Percentiles rank a stretch among this genome's conserved stretches.
Evolutionary conservation across 2,797 vertebrate species (phyloP).

Genomic region (Spondyliosoma cantharus): DNA sequence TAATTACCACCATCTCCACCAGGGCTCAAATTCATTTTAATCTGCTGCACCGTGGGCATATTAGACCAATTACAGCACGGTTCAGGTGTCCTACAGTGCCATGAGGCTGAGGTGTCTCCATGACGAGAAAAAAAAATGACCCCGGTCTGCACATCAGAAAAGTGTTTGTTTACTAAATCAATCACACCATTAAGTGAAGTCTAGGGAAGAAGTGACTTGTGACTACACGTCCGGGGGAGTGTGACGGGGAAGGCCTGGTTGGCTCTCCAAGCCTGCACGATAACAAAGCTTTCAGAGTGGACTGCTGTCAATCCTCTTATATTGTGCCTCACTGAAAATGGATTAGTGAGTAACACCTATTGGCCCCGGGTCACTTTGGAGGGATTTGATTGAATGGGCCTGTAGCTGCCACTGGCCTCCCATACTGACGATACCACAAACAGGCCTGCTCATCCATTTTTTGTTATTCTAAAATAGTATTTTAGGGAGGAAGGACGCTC

Average conservation of each 20-base stretch:
- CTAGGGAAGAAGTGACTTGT: background rate
- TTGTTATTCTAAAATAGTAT: background rate
- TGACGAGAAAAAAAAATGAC: slow-evolving; percentile 39
- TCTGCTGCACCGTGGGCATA: slow-evolving; percentile 68
- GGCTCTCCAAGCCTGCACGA: slow-evolving; percentile 26
- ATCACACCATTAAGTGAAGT: background rate
- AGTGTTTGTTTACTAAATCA: slow-evolving; percentile 14
- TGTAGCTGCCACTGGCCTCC: slow-evolving; percentile 59
- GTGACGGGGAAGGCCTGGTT: slow-evolving; percentile 11
- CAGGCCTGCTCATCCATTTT: background rate
- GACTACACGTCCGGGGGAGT: background rate
- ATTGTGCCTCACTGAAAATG: slow-evolving; percentile 80
- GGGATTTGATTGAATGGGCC: slow-evolving; percentile 80
- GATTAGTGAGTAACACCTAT: slow-evolving; percentile 84
- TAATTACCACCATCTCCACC: slow-evolving; percentile 83
- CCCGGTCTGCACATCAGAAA: slow-evolving; percentile 18
- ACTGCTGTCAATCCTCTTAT: slow-evolving; percentile 86
- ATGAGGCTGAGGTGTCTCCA: slow-evolving; percentile 66
- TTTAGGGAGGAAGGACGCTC: background rate
- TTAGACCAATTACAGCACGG: slow-evolving; percentile 81
- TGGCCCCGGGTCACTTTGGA: slow-evolving; percentile 82
- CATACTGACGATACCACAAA: slow-evolving; percentile 32
- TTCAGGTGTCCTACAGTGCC: slow-evolving; percentile 54
- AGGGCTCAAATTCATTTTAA: slow-evolving; percentile 81
- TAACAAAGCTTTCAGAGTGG: slow-evolving; percentile 67